Evolutionary conservation across 2,113 vertebrate genomes (phyloP).

Genomic region (Alectura lathami): DNA sequence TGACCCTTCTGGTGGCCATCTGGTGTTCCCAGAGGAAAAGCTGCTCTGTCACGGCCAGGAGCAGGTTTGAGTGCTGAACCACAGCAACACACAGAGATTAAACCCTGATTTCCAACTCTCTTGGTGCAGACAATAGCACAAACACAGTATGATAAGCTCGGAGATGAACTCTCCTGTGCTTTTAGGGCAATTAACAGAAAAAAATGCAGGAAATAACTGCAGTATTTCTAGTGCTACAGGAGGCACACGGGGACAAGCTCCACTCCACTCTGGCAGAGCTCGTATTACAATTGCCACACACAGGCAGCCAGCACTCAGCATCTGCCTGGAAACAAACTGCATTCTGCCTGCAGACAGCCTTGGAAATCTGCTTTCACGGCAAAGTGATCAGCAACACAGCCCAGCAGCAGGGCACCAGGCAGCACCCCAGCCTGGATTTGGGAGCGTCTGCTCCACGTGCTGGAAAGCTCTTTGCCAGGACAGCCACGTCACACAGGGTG

Average conservation of each 20-base stretch:
- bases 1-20: not conserved
- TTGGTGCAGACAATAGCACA: not conserved
- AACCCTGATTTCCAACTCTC: not conserved
- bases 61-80: not conserved
- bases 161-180: not conserved
- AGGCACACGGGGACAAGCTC: not conserved
- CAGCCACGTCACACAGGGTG: accelerated
- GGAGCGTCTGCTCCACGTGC: not conserved
- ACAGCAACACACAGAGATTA: not conserved
- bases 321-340: not conserved
- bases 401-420: not conserved
- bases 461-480: not conserved
- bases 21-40: not conserved
- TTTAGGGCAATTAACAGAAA: not conserved
- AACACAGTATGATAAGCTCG: not conserved
- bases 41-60: not conserved
- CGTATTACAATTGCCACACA: not conserved
- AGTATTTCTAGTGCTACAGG: not conserved
- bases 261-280: not conserved
- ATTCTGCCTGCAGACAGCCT: not conserved
- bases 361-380: not conserved
- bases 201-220: not conserved
- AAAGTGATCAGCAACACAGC: not conserved
- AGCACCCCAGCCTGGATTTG: not conserved
- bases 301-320: not conserved